Percentiles rank a stretch among this genome's conserved stretches.
phyloP scores from a whole-genome alignment of 1,140 invertebrate genomes.

The Drosophila tani region DNA sequence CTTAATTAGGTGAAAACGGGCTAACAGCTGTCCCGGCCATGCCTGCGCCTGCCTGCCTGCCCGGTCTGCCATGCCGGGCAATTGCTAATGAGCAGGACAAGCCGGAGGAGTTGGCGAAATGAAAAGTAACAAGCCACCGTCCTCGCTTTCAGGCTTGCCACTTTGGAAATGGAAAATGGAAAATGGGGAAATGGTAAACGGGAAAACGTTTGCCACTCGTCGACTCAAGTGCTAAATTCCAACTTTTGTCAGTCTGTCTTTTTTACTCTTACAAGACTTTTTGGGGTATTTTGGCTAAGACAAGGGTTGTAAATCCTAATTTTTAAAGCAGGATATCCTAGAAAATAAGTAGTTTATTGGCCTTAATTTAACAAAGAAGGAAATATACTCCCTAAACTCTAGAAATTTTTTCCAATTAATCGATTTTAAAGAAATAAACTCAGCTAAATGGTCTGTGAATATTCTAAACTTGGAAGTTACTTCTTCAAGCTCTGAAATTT shows the following conservation, averaged over 20 bases:
- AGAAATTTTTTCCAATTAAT: neutral
- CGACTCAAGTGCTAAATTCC: constrained; percentile 71
- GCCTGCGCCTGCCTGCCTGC: neutral
- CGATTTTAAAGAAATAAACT: neutral
- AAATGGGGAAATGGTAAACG: constrained; percentile 51
- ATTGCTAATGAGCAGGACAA: constrained; percentile 80
- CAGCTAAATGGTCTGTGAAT: neutral
- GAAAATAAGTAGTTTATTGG: no score
- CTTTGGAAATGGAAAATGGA: constrained; percentile 46
- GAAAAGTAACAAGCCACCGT: constrained; percentile 72
- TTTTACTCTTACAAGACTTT: constrained; percentile 33
- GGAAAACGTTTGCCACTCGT: constrained; percentile 57
- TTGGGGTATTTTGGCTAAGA: neutral
- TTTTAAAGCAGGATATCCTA: neutral
- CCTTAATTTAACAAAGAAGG: neutral
- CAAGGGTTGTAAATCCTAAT: neutral
- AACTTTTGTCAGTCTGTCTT: constrained; percentile 42
- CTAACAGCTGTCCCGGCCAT: constrained; percentile 68
- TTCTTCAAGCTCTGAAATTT: no score
- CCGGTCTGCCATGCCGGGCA: constrained; percentile 45
- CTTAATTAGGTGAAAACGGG: constrained; percentile 81
- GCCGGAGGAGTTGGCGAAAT: constrained; percentile 72
- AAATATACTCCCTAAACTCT: neutral
- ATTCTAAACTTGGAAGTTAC: no score
- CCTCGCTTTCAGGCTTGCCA: constrained; percentile 65